A percentile compares a stretch with the other conserved stretches of the same genome.
These are phyloP conservation scores for Drosophila emarginata DNA, from an alignment of 2,888 invertebrate species.

Conservation along the genomic window DNA sequence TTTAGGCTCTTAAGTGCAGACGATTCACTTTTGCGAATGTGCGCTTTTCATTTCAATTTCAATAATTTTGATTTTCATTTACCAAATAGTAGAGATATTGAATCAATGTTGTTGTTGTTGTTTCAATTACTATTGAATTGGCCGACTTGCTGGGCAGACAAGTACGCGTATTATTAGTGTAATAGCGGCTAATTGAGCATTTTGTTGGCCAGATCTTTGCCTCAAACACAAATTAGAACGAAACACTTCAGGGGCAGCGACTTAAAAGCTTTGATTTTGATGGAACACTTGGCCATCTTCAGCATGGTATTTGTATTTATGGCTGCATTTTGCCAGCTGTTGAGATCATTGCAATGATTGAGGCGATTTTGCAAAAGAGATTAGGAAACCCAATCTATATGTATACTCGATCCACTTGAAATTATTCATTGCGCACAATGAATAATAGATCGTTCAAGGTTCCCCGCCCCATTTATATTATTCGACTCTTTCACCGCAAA, in stretches of 20 bases:
- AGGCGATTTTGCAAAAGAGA: slow-evolving; percentile 36
- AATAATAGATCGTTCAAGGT: slow-evolving; percentile 50
- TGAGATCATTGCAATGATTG: slow-evolving; percentile 57
- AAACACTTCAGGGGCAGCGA: slow-evolving; percentile 61
- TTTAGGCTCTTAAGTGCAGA: slow-evolving; percentile 71
- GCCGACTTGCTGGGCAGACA: slow-evolving; percentile 39
- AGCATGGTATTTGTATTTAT: slow-evolving; percentile 41
- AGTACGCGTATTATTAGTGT: slow-evolving; percentile 75
- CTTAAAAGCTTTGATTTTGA: slow-evolving; percentile 75
- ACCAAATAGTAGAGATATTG: slow-evolving; percentile 33
- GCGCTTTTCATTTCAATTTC: slow-evolving; percentile 65
- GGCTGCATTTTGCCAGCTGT: slow-evolving; percentile 56
- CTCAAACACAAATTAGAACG: slow-evolving; percentile 66
- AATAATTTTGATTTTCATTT: slow-evolving; percentile 38
- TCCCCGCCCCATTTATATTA: slow-evolving; percentile 7
- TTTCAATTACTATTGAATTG: slow-evolving; percentile 34
- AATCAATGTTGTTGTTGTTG: slow-evolving; percentile 14
- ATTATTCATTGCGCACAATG: slow-evolving; percentile 20
- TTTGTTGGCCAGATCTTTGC: slow-evolving; percentile 44
- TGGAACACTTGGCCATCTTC: slow-evolving; percentile 64
- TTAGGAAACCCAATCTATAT: slow-evolving; percentile 26
- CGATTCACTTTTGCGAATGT: slow-evolving; percentile 72
- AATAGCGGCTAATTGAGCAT: slow-evolving; percentile 76
- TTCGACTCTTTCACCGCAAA: slow-evolving; percentile 58
- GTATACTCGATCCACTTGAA: slow-evolving; percentile 50